A percentile compares a stretch with the other conserved stretches of the same genome.
phyloP scores from a whole-genome alignment of 2,888 invertebrate species.

The Dicyrtomina minuta region DNA sequence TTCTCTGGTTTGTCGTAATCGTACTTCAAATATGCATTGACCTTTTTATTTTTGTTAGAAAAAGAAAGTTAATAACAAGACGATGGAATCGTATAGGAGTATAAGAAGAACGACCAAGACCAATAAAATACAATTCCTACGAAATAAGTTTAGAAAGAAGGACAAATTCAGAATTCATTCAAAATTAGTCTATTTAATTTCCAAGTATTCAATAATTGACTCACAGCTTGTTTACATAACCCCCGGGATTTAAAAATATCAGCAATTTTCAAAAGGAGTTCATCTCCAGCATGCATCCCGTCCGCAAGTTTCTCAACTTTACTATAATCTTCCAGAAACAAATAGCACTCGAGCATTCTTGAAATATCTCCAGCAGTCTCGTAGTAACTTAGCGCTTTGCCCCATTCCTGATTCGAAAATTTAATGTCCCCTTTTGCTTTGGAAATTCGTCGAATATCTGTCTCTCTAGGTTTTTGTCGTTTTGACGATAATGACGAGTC shows the following conservation, averaged over 20 bases:
- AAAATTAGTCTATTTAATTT: no score
- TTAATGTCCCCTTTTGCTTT: slow-evolving; percentile 56
- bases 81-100: not conserved
- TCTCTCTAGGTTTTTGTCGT: slow-evolving; percentile 40
- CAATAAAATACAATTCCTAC: no score
- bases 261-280: slow-evolving; percentile 71
- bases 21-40: slow-evolving; percentile 59
- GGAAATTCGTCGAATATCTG: slow-evolving; percentile 41
- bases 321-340: slow-evolving; percentile 85
- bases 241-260: slow-evolving; percentile 78
- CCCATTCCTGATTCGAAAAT: slow-evolving; percentile 61
- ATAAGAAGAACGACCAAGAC: no score
- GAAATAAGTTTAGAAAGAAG: no score
- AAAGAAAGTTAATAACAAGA: slow-evolving; percentile 2
- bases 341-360: slow-evolving; percentile 82
- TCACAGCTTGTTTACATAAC: slow-evolving; percentile 76
- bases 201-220: no score
- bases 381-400: slow-evolving; percentile 76
- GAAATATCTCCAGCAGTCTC: slow-evolving; percentile 81
- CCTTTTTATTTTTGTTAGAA: slow-evolving; percentile 34
- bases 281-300: slow-evolving; percentile 75
- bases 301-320: slow-evolving; percentile 64
- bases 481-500: slow-evolving; percentile 65
- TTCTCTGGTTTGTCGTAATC: slow-evolving; percentile 67
- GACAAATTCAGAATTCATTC: no score